Percentiles rank a stretch among this genome's conserved stretches.
Evolutionary conservation across 1,140 invertebrate species (phyloP).

Genomic region (Sminthurides bifidus): DNA sequence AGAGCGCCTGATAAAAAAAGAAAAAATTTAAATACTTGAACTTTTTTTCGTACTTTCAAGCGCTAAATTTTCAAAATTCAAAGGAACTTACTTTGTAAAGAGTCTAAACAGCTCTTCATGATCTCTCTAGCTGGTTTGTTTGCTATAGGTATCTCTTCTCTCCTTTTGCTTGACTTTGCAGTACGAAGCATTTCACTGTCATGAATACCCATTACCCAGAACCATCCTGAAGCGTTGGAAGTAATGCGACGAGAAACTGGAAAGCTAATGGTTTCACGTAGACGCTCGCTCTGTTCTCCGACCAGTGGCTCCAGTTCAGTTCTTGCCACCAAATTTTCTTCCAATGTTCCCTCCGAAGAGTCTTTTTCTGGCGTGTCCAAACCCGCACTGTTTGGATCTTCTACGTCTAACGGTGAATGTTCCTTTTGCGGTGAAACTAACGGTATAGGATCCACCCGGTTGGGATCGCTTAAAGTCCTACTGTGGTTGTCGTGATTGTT

Average conservation of each 20-base stretch:
- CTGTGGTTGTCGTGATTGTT: too few relatives aligned
- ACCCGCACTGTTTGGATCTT: too few relatives aligned
- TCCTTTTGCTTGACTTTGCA: not conserved
- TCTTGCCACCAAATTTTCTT: too few relatives aligned
- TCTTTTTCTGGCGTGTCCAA: too few relatives aligned
- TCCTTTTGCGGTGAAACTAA: too few relatives aligned
- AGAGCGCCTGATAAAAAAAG: constrained; percentile 31
- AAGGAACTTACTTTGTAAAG: constrained; percentile 61
- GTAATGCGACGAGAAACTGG: constrained; percentile 19
- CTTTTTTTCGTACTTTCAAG: constrained; percentile 45
- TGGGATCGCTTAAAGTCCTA: too few relatives aligned
- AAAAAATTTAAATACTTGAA: not conserved
- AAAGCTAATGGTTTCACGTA: constrained; percentile 17
- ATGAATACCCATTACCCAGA: constrained; percentile 63
- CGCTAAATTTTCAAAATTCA: constrained; percentile 34
- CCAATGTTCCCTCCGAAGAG: too few relatives aligned
- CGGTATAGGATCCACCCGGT: too few relatives aligned
- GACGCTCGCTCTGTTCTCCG: constrained; percentile 4
- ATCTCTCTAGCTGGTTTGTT: not conserved
- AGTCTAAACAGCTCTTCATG: constrained; percentile 53
- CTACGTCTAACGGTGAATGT: too few relatives aligned
- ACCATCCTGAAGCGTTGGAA: constrained; percentile 57
- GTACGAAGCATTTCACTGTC: constrained; percentile 36
- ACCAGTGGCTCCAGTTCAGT: too few relatives aligned
- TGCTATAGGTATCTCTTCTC: not conserved